phyloP scores from a whole-genome alignment of 1,140 invertebrate genomes.

The Dinothrombium tinctorium region DNA sequence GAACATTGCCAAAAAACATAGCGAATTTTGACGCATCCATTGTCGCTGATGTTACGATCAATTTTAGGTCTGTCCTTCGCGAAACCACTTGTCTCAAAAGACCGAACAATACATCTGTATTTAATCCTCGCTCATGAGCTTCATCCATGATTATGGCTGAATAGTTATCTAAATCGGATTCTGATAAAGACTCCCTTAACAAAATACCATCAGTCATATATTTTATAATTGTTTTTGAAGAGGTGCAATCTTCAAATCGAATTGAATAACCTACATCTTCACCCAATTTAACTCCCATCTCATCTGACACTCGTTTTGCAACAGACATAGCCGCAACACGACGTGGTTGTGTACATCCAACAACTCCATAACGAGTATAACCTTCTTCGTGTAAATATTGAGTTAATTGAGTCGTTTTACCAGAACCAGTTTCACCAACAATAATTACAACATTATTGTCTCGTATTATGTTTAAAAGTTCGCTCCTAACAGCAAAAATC shows the following conservation, averaged over 20 bases:
- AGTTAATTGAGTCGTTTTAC: constrained; percentile 92
- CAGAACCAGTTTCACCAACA: constrained; percentile 88
- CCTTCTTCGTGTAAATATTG: constrained; percentile 93
- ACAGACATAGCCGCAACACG: constrained; percentile 97
- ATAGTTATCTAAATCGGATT: constrained; percentile 85
- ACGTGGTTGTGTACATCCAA: constrained; percentile 79
- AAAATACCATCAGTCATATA: constrained; percentile 99
- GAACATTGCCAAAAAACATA: constrained; percentile 67
- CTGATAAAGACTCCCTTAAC: constrained; percentile 72
- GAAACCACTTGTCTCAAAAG: constrained; percentile 79
- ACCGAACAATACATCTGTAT: constrained; percentile 94
- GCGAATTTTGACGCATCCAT: constrained; percentile 98
- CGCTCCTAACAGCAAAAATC: constrained; percentile 82
- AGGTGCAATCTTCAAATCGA: constrained; percentile 97
- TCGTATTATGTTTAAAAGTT: constrained; percentile 71
- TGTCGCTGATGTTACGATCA: constrained; percentile 97
- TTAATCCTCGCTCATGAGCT: constrained; percentile 89
- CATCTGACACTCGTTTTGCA: constrained; percentile 92
- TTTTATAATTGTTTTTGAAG: constrained; percentile 77
- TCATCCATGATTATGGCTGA: constrained; percentile 97
- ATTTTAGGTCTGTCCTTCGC: constrained; percentile 72
- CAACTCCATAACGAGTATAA: constrained; percentile 72
- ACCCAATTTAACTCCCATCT: constrained; percentile 72
- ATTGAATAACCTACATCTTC: constrained; percentile 95
- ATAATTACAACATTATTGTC: constrained; percentile 90